Percentiles rank a stretch among this genome's conserved stretches.
Conservation (phyloP, 2,797 vertebrate genomes). For the Spondyliosoma cantharus region DNA sequence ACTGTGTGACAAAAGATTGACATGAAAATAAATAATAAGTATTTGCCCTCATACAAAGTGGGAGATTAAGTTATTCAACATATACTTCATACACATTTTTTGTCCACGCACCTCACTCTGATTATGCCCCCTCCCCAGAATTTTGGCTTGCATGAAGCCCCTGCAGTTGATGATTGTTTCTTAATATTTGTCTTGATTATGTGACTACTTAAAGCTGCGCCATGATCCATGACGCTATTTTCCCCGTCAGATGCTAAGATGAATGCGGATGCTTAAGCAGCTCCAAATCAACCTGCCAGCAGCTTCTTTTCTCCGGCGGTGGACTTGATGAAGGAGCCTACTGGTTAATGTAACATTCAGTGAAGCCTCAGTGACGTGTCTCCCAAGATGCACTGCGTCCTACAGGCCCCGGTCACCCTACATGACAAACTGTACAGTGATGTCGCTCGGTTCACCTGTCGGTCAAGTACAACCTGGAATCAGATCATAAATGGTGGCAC, state of each 20-base stretch:
- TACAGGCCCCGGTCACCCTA: conserved; percentile 2
- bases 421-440: conserved; percentile 15
- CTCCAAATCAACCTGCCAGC: conserved; percentile 6
- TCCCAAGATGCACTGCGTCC: conserved; percentile 17
- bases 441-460: conserved; percentile 1
- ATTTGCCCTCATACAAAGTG: too few species aligned
- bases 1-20: too few species aligned
- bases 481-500: background rate
- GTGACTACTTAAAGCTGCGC: background rate
- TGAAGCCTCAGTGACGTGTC: conserved; percentile 26
- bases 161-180: background rate
- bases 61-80: too few species aligned
- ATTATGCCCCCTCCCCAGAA: too few species aligned
- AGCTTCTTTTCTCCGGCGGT: background rate
- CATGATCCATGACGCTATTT: background rate
- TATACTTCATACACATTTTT: too few species aligned
- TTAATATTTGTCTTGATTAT: background rate
- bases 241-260: background rate
- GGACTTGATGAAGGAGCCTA: conserved; percentile 11
- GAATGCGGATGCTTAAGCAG: conserved; percentile 11
- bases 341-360: conserved; percentile 13
- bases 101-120: too few species aligned
- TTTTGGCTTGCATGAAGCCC: too few species aligned
- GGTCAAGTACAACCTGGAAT: conserved; percentile 10
- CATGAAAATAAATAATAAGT: too few species aligned